Evolutionary conservation across 1,140 invertebrate genomes (phyloP), one percentile per base, ranked within the genome.

Genomic region (Ceratina calcarata): DNA sequence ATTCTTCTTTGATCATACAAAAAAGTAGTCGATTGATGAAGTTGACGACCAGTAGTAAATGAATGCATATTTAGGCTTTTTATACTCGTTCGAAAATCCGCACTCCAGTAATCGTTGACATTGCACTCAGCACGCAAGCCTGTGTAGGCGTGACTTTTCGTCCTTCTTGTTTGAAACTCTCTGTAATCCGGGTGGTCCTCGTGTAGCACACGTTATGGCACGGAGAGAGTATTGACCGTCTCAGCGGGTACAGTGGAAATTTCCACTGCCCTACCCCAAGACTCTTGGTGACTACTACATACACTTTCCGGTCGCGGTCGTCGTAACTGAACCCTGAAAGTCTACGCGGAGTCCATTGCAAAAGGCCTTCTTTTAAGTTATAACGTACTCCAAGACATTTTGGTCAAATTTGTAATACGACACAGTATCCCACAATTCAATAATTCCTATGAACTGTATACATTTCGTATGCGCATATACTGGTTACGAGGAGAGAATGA

Each of bases 221-320:
- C 81, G 82, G 76, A 87, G 84, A 89, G 91, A 91, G 91, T 92
- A 91, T 91, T 91, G 91, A 92, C 91, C 91, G 91, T 91, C 89
- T 89, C 89, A 87, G 87, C 86, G 78, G 80, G 88, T 88, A 84
- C 87, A 91, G 91, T 92, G 91, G 91, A 92, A 92, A 91, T 91
- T 92, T 92, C 91, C 91, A 91, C 90, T 92, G 90, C 88, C 90
- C 91, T 91, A 91, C 90, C 90, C 89, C 87, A 89, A 89, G 84
- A 84, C 84, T 78, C 77, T 77, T 45, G 67, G 76, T 78, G 80
- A 78, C 74, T 73, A 84, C 80, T 70, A 80, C 81, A 80, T 71
- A 81, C 58, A 79, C 81, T 83, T 81, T 76, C 80, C 27, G 78
- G 55, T 64, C 53, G 75, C 62, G 20, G 13, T 45, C 55, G 60